A percentile compares a stretch with the other conserved stretches of the same genome.
phyloP scores from a whole-genome alignment of 37 sponge, comb jelly and placozoan genomes.

The Geodia barretti region DNA sequence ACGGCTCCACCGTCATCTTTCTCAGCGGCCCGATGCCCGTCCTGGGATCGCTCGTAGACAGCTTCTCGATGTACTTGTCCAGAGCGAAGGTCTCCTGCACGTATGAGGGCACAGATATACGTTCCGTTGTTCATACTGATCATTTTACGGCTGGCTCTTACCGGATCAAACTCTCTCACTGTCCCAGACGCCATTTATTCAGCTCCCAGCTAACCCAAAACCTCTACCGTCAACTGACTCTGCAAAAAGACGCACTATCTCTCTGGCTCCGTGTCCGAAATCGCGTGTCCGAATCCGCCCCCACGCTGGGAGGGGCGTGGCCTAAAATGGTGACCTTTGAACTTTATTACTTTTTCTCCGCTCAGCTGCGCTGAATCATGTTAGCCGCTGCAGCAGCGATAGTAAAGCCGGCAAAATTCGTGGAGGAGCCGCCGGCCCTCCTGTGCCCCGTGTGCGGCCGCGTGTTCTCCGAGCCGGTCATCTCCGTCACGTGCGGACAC shows the following conservation, averaged over 20 bases:
- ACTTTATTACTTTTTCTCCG: neutral
- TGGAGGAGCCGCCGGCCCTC: conserved; percentile 58
- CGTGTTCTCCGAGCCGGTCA: conserved; percentile 81
- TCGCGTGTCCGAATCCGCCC: too few species aligned
- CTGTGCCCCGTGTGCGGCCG: conserved; percentile 76
- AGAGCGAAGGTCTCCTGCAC: conserved; percentile 63
- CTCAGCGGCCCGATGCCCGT: conserved; percentile 66
- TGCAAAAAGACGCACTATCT: too few species aligned
- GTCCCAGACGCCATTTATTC: neutral
- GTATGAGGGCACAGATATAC: neutral
- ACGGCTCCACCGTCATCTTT: conserved; percentile 43
- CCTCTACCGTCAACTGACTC: too few species aligned
- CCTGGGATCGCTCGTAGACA: conserved; percentile 50
- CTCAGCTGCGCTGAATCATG: too few species aligned
- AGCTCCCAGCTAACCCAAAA: neutral
- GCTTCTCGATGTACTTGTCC: conserved; percentile 71
- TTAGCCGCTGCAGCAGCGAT: too few species aligned
- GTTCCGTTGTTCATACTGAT: neutral
- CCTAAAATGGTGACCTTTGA: neutral
- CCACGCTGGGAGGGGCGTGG: conserved; percentile 20
- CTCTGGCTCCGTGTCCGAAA: too few species aligned
- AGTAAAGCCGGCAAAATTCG: conserved; percentile 69
- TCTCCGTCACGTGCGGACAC: conserved; percentile 93
- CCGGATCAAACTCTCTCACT: conserved; percentile 70
- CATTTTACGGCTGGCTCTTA: conserved; percentile 12